phyloP scores from a whole-genome alignment of 2,888 invertebrate species.

The Caenorhabditis macrosperma region DNA sequence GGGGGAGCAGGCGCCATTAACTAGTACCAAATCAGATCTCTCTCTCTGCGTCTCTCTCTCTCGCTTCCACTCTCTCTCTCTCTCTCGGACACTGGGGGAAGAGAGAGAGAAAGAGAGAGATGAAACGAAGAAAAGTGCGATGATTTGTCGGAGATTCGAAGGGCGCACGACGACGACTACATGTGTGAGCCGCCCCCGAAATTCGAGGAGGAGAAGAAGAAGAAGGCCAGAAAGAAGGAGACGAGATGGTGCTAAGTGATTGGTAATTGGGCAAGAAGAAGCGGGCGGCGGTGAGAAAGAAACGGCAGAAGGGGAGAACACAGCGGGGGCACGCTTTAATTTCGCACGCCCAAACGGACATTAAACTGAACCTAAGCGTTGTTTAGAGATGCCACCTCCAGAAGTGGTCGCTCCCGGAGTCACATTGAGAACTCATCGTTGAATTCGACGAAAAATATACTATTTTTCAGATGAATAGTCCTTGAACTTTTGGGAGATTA shows the following conservation, averaged over 20 bases:
- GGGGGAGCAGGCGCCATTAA: slow-evolving; percentile 54
- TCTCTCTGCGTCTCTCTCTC: slow-evolving; percentile 15
- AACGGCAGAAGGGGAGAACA: not conserved
- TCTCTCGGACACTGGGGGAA: too few species aligned
- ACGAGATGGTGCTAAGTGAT: slow-evolving; percentile 22
- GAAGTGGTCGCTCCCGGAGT: too few species aligned
- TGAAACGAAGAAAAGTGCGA: slow-evolving; percentile 18
- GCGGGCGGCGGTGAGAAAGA: not conserved
- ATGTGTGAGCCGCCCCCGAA: not conserved
- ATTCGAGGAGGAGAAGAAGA: not conserved
- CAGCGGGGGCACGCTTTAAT: too few species aligned
- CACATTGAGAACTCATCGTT: too few species aligned
- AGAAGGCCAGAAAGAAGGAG: too few species aligned
- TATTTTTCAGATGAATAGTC: too few species aligned
- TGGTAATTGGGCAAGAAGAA: slow-evolving; percentile 18
- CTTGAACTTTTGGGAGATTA: too few species aligned
- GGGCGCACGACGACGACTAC: not conserved
- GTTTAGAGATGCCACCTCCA: too few species aligned
- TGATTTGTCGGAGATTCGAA: slow-evolving; percentile 10
- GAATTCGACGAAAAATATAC: too few species aligned
- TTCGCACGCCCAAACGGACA: too few species aligned
- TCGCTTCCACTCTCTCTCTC: too few species aligned
- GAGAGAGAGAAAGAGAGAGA: not conserved
- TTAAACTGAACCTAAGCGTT: too few species aligned
- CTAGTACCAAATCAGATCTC: slow-evolving; percentile 34